Evolutionary conservation across 2,797 vertebrate genomes (phyloP), one percentile per base, ranked within the genome.

Genomic region (Xenops minutus): DNA sequence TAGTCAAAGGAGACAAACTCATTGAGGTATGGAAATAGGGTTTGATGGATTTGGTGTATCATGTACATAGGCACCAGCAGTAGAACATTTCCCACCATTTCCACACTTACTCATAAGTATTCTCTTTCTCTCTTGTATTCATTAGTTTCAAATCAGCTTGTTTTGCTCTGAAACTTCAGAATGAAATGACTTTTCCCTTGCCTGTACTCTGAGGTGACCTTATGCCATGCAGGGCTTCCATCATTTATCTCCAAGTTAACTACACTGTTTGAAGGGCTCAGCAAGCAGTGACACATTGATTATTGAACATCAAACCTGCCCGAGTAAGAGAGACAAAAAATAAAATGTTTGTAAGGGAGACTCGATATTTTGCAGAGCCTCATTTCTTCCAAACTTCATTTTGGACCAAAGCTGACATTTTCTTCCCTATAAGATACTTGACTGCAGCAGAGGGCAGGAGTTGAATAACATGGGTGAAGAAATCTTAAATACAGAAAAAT

Each of bases 1-100:
- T 99, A 88, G 99, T 99, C 96, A 99, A 99, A 97, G 99, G 99
- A 98, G 99, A 99, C 97, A 99, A 99, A 96, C 98, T 99, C 75
- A 98, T 99, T 96, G 99, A 99, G 99, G 99, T 99, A 98, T 97
- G 98, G 89, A 80, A 96, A 88, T 34, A 41, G 67, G 29, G 54
- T 49, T 39, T 78, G 24, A 5, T 84, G 39, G 39, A 6, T 76
- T 81, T 63, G 26, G 2, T 83, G 21, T 72, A 22, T 67, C 4
- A 0, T 67, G 24, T 20, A 12, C 27, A 9, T 10, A 58, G 21
- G 26, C 73, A 68, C 30, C 41, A 58, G 56, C 72, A 89, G 15
- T 9, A 91, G 61, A 87, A 82, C 26, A 29, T 63, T 68, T 44
- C 21, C 34, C 6, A 22, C 29, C 21, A 20, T 73, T 52, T 66